Evolutionary conservation across 2,888 invertebrate species (phyloP).

Genomic region (Tipula unca): DNA sequence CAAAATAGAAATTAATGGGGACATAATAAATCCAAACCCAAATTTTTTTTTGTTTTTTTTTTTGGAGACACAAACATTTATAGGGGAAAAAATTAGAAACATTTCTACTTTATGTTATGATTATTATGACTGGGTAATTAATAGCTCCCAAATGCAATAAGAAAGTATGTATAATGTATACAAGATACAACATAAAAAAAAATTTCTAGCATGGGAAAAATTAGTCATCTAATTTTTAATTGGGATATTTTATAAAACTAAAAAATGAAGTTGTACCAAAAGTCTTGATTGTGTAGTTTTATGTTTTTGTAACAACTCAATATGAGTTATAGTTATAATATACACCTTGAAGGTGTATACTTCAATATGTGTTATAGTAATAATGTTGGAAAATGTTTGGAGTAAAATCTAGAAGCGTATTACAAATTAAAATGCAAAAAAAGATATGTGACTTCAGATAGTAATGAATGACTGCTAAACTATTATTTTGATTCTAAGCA

Average conservation of each 20-base stretch:
- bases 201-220: neutral
- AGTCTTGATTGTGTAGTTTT: neutral
- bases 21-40: neutral
- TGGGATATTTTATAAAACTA: neutral
- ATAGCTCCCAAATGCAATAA: slow-evolving; percentile 14
- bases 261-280: neutral
- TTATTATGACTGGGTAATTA: neutral
- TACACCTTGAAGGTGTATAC: no score
- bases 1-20: slow-evolving; percentile 8
- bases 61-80: neutral
- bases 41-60: neutral
- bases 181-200: neutral
- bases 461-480: no score
- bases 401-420: no score
- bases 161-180: neutral
- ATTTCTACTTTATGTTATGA: neutral
- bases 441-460: no score
- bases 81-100: neutral
- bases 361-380: no score
- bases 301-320: no score
- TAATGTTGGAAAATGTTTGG: no score
- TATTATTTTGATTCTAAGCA: no score
- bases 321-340: neutral
- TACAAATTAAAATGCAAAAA: no score
- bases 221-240: neutral